Base-by-base conservation (phyloP, 2,113 vertebrate genomes). In the Carassius auratus region DNA sequence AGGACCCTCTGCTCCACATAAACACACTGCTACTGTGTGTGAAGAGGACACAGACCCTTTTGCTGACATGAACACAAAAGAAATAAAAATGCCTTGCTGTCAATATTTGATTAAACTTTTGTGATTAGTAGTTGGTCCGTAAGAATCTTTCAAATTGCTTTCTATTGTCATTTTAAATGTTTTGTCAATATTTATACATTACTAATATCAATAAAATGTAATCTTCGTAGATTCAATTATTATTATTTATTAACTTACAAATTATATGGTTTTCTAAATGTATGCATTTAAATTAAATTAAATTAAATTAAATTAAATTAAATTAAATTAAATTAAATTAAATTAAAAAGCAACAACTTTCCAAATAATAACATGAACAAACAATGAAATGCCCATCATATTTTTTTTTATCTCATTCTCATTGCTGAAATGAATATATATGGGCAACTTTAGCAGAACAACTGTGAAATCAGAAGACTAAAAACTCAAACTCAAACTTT, bases 31-130 rank as follows among this genome's bases (percentile, higher is more conserved):
- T 1, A 5, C 36, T 30, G 30, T 30, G 97, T 91, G 83, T 98
- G 97, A 26, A 98, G 95, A 0, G 96, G 96, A 48, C 95, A 95
- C 81, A 97, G 88, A 3, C 96, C 94, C 64, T 93, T 86, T 73
- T 91, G 81, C 96, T 97, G 78, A 30, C 0, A 87, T 5, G 42
- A 8, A 74, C 57, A 42, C 2, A 57, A 64, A 19, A 10, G 10
- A 26, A 23, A 14, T 55, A 23, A 61, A 42, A 17, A 75, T 21
- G 9, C 10, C 68, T 71, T 38, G 17, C 55, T 8, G 7, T 59
- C 7, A 8, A 59, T 59, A 8, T 59, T 59, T 8, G 3, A 59
- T 8, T 59, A 8, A 21, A 21, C 21, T 21, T 8, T 21, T 8
- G 19, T 9, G 7, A 57, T 57, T 2, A 4, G 17, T 57, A 21